Conservation (phyloP, 1,140 invertebrate species). For the Halotydeus destructor region DNA sequence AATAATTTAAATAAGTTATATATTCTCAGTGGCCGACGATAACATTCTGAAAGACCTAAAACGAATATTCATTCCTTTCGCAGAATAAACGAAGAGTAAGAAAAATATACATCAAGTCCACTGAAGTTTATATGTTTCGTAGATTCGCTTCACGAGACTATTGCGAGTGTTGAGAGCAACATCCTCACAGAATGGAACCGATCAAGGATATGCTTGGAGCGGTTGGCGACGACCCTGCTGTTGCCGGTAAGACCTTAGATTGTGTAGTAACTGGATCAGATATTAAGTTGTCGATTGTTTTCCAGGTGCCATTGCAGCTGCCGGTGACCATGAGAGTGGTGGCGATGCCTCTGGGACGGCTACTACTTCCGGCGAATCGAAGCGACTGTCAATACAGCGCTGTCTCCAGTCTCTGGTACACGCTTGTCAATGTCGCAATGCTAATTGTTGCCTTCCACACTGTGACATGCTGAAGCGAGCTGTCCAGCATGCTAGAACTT, state of each 20-base stretch:
- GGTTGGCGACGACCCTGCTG: slow-evolving; percentile 9
- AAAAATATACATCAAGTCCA: no score
- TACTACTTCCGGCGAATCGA: slow-evolving; percentile 43
- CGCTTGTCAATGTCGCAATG: slow-evolving; percentile 84
- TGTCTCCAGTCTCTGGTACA: slow-evolving; percentile 96
- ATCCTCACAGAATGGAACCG: slow-evolving; percentile 93
- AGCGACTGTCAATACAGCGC: slow-evolving; percentile 80
- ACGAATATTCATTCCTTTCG: no score
- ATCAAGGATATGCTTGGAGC: slow-evolving; percentile 38
- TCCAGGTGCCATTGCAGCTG: background rate
- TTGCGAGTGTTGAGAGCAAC: no score
- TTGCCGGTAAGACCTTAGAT: slow-evolving; percentile 3
- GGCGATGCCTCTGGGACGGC: slow-evolving; percentile 7
- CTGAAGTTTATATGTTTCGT: no score
- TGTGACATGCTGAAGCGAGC: slow-evolving; percentile 98
- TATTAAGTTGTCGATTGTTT: slow-evolving; percentile 7
- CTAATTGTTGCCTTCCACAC: slow-evolving; percentile 82
- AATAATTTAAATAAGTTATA: no score
- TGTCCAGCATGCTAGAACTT: slow-evolving; percentile 79
- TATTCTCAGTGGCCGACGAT: no score
- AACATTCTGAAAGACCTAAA: no score
- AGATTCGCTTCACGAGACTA: no score
- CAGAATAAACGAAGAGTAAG: no score
- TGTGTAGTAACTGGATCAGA: background rate
- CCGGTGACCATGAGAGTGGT: slow-evolving; percentile 8